phyloP scores from a whole-genome alignment of 2,888 invertebrate genomes.

The Prosapia bicincta region DNA sequence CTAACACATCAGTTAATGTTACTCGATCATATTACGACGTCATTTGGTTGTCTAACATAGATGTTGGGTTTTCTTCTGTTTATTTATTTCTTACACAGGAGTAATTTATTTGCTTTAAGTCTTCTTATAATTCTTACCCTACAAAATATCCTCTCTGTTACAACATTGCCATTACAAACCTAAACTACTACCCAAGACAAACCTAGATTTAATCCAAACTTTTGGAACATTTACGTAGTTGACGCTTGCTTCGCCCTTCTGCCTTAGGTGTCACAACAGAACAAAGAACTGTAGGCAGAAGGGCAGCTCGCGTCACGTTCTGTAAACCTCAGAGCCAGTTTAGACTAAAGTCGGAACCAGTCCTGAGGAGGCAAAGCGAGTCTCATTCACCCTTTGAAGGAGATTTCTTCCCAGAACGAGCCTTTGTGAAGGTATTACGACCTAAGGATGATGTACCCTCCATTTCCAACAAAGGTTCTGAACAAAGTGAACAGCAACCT shows the following conservation, averaged over 20 bases:
- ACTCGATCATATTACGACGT: too few species aligned
- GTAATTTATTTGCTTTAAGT: too few species aligned
- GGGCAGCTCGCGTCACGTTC: constrained; percentile 25
- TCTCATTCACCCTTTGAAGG: constrained; percentile 36
- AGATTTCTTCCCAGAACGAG: constrained; percentile 33
- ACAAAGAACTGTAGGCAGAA: constrained; percentile 21
- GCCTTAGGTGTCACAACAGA: constrained; percentile 10
- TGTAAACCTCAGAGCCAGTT: constrained; percentile 35
- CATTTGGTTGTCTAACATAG: too few species aligned
- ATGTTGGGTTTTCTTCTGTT: too few species aligned
- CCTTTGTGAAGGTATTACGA: constrained; percentile 34
- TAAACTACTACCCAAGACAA: too few species aligned
- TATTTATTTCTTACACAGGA: too few species aligned
- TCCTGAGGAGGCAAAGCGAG: constrained; percentile 36
- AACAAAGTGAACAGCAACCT: constrained; percentile 6
- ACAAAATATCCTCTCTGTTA: too few species aligned
- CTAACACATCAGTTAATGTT: too few species aligned
- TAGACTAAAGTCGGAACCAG: constrained; percentile 33
- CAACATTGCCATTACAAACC: too few species aligned
- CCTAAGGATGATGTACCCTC: constrained; percentile 29
- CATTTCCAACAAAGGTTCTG: constrained; percentile 30
- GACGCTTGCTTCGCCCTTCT: not conserved
- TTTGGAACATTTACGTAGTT: not conserved
- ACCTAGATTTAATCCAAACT: not conserved
- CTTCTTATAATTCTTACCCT: too few species aligned